Base-by-base conservation (phyloP, 1,140 invertebrate genomes). In the Heliconius himera region DNA sequence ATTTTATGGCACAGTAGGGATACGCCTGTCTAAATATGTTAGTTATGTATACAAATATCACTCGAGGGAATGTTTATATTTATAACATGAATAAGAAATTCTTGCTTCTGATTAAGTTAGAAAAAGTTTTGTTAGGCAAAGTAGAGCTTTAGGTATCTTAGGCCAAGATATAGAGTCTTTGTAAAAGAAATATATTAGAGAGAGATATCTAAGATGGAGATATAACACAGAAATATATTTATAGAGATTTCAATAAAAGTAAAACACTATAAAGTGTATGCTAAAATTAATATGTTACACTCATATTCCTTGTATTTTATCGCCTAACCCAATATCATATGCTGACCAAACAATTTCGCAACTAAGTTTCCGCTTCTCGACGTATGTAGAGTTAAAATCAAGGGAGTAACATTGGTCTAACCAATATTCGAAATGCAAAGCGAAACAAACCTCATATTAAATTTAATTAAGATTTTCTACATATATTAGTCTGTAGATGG, bases 271-370 rank as follows among this genome's bases (percentile, higher is more conserved):
- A 66, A 66, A 66, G 22, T 8, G 60, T 66, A 26, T 66, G 13
- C 22, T 26, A 26, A 66, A 66, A 66, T 22, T 66, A 66, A 66
- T 66, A 66, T 66, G 22, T 29, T 66, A 11, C 60, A 66, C 22
- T 66, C 60, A 66, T 26, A 66, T n/a, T 66, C 3, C 60, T 66
- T 66, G 60, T 66, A 66, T 66, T 66, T 66, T 66, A 66, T 66
- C 60, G 60, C 36, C 16, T 20, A 66, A 76, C 26, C 36, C 41
- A 76, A 76, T 70, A 66, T 70, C 38, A 60, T 49, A 74, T 66
- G 26, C 74, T 70, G 56, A 18, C 60, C 60, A 16, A 70, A 76
- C 46, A 70, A 70, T 76, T 76, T 72, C 26, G 36, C 74, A 66
- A 29, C 46, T 33, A 74, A 13, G 56, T 76, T 70, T 60, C 33